Conservation (phyloP, 2,888 invertebrate genomes). For the Nowickia ferox region DNA sequence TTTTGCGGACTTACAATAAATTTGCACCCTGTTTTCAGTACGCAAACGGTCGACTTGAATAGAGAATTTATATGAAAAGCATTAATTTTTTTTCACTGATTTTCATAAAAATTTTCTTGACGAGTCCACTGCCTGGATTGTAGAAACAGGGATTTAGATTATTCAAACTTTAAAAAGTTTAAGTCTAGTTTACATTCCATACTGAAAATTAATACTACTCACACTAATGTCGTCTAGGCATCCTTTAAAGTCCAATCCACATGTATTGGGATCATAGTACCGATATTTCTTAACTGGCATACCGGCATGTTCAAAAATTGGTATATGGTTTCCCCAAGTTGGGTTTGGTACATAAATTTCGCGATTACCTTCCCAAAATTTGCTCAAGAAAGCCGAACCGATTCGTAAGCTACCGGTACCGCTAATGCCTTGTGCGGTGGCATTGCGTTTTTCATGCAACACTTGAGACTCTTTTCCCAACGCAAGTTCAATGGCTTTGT, state of each 20-base stretch:
- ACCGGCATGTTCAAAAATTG: conserved; percentile 95
- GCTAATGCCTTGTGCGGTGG: conserved; percentile 94
- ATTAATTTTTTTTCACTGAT: too few species aligned
- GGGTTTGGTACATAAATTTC: conserved; percentile 95
- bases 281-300: conserved; percentile 94
- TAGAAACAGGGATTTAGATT: too few species aligned
- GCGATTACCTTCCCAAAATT: conserved; percentile 91
- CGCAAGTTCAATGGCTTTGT: conserved; percentile 93
- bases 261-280: conserved; percentile 96
- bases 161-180: too few species aligned
- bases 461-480: conserved; percentile 90
- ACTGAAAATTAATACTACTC: conserved; percentile 81
- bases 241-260: conserved; percentile 96
- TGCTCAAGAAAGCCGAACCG: conserved; percentile 93
- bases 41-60: too few species aligned
- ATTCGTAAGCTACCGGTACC: conserved; percentile 98
- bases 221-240: conserved; percentile 94
- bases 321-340: conserved; percentile 99
- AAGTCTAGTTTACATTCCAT: background rate
- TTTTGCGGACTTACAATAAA: too few species aligned
- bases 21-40: too few species aligned
- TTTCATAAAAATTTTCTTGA: too few species aligned
- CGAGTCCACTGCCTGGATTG: too few species aligned
- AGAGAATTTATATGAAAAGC: too few species aligned
- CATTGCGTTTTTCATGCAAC: conserved; percentile 87